Evolutionary conservation across 2,888 invertebrate species (phyloP), one percentile per base, ranked within the genome.

Genomic region (Troglohyphantes excavatus): DNA sequence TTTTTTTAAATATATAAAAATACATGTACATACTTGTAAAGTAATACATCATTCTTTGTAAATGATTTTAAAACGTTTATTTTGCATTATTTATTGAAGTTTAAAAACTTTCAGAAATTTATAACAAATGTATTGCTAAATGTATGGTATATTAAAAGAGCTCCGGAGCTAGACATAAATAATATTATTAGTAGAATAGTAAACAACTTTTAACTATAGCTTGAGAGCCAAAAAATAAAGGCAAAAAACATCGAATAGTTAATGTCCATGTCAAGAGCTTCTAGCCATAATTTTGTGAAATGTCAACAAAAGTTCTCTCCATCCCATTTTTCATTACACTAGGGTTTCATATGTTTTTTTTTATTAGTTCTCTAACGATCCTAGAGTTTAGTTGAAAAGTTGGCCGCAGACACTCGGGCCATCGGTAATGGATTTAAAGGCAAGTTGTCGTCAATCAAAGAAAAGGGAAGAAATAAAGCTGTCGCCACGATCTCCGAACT

Each of bases 271-370:
- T 87, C 87, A 87, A 79, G 79, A 27, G 87, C 87, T 87, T 79
- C 87, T 23, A 88, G 81, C 88, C 81, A 88, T 88, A 88, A 88
- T 88, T 81, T 88, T 88, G 81, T 81, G 88, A 88, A 82, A 88
- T 88, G 88, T 88, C 88, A 88, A 88, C 88, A 88, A 88, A 88
- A 88, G 81, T 88, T 88, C 81, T 82, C 68, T 29, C 59, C 39
- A 11, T 53, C 88, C 63, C 88, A 88, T 88, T 88, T 88, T 88
- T 88, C 88, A 88, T 82, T 88, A 83, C 72, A 81, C 59, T n/a
- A 75, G 39, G 39, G 21, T 63, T 78, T 78, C 76, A 53, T 86
- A 70, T 68, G 59, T 70, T 87, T n/a, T n/a, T 73, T 83, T 83
- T 73, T 65, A 65, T 83, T 53, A 73, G 75, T 88, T 81, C 39